These are phyloP conservation scores for Allygus modestus DNA, from an alignment of 2,888 invertebrate species.

Conservation along the genomic window DNA sequence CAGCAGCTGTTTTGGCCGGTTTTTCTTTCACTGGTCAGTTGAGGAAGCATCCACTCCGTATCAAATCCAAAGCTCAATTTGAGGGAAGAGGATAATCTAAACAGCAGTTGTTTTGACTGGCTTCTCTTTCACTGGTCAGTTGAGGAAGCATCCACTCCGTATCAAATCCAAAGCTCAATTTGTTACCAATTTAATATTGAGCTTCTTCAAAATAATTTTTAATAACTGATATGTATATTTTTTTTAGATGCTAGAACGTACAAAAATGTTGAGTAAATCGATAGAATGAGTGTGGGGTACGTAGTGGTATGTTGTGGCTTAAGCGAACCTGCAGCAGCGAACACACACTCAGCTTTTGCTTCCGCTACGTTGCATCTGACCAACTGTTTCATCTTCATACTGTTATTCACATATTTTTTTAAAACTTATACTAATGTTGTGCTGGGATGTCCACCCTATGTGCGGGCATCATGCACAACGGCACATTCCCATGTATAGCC, in stretches of 20 bases:
- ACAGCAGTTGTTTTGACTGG: too few relatives aligned
- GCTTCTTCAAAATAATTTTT: not conserved
- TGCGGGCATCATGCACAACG: not conserved
- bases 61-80: too few relatives aligned
- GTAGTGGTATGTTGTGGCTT: conserved; percentile 31
- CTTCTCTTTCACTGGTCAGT: too few relatives aligned
- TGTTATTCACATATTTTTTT: conserved; percentile 55
- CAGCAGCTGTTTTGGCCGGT: too few relatives aligned
- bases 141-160: not conserved
- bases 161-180: not conserved
- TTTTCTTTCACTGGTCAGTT: too few relatives aligned
- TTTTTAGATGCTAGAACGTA: not conserved
- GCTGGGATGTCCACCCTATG: conserved; percentile 7
- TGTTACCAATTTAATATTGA: not conserved
- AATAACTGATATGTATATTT: conserved; percentile 4
- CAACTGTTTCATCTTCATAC: conserved; percentile 54
- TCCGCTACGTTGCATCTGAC: conserved; percentile 19
- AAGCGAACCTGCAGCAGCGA: conserved; percentile 24
- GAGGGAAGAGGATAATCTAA: too few relatives aligned
- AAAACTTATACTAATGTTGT: conserved; percentile 44
- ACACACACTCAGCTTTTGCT: conserved; percentile 49
- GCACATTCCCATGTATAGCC: conserved; percentile 53
- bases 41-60: too few relatives aligned
- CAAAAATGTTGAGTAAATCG: not conserved
- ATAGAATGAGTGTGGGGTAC: conserved; percentile 23